Conservation (phyloP, 1,140 invertebrate genomes). For the Meloidogyne exigua region DNA sequence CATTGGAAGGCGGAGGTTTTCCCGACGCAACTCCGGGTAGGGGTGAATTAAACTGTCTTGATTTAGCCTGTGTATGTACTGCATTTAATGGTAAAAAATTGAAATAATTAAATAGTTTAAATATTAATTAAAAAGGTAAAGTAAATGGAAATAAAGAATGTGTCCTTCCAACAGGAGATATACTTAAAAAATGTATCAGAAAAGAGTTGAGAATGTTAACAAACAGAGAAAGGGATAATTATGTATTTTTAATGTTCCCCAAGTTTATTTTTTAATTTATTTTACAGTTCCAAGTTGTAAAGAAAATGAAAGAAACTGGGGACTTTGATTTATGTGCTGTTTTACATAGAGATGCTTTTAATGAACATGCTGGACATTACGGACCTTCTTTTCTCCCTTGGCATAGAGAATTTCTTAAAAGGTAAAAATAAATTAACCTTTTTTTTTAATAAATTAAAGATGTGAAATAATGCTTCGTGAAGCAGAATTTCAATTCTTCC, state of each 20-base stretch:
- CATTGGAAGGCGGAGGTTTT: too few relatives aligned
- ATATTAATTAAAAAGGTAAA: neutral
- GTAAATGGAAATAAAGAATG: slow-evolving; percentile 16
- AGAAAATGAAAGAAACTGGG: slow-evolving; percentile 7
- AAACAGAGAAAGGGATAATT: slow-evolving; percentile 31
- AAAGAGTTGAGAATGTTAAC: slow-evolving; percentile 45
- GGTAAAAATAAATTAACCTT: neutral
- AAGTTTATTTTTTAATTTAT: slow-evolving; percentile 8
- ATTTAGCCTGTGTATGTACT: neutral
- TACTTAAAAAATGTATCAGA: slow-evolving; percentile 38
- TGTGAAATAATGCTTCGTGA: slow-evolving; percentile 15
- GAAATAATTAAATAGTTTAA: neutral
- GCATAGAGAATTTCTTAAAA: slow-evolving; percentile 20
- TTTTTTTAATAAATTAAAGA: slow-evolving; percentile 7
- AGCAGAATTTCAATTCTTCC: neutral
- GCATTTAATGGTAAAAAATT: neutral
- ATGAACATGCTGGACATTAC: neutral
- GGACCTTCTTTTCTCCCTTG: slow-evolving; percentile 4
- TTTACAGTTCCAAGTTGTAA: neutral
- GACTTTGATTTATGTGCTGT: neutral
- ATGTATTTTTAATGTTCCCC: slow-evolving; percentile 15
- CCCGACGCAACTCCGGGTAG: neutral
- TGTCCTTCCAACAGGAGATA: slow-evolving; percentile 35
- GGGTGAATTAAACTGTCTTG: neutral
- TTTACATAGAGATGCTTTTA: neutral